Evolutionary conservation across 2,113 vertebrate genomes (phyloP), one percentile per base, ranked within the genome.

Genomic region (Lampris incognitus): DNA sequence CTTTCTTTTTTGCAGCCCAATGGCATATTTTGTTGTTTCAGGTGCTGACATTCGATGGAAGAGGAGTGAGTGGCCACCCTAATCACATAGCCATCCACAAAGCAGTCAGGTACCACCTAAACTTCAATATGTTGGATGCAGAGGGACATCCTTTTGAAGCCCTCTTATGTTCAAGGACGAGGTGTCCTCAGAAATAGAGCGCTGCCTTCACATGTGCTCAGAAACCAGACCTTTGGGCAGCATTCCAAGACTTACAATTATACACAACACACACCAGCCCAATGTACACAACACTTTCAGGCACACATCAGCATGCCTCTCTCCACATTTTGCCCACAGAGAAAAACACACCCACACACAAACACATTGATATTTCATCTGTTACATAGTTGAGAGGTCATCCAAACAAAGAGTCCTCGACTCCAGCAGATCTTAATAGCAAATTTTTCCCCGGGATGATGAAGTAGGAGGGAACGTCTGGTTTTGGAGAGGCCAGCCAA

Each of bases 11-110:
- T 59, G 44, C 63, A 59, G 46, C 65, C 67, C 52, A 65, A 1
- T 79, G 57, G 70, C 11, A 61, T 64, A 5, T 82, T 88, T 69
- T 92, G 74, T 89, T 83, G 66, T 77, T 92, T 65, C 93, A 99
- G 97, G 96, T 99, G 89, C 92, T 99, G 89, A 98, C 97, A 36
- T 99, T 99, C 46, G 98, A 99, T 79, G 95, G 88, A 0, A 88
- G 90, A 56, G 98, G 98, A 79, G 96, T 99, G 77, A 99, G 97
- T 2, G 94, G 97, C 42, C 98, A 99, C 63, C 88, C 91, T 73
- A 99, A 99, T 89, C 98, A 99, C 76, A 56, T 88, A 8, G 93
- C 96, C 60, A 89, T 99, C 61, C 83, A 97, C 76, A 54, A 85
- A 3, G 94, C 96, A 4, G 55, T 96, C 89, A 97, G 98, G 98